Conservation (phyloP, 1,140 invertebrate species). For the Drosophila baimaii region DNA sequence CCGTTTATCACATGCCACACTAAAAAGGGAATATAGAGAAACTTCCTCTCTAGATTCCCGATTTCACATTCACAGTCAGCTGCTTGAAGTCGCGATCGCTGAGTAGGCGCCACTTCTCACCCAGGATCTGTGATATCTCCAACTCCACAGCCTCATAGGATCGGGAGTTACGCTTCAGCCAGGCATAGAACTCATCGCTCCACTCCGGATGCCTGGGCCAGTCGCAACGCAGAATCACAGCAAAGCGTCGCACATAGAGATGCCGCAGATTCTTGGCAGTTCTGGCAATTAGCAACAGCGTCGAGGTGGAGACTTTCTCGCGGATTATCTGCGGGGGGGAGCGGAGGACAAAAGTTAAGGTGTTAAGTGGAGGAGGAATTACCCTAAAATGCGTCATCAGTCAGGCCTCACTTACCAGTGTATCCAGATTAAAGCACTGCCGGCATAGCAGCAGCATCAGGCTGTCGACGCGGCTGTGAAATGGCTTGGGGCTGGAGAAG, state of each 20-base stretch:
- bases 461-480: conserved; percentile 88
- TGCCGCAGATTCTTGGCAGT: conserved; percentile 87
- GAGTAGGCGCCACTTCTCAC: conserved; percentile 89
- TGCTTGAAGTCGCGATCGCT: conserved; percentile 89
- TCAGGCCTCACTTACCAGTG: conserved; percentile 86
- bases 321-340: conserved; percentile 87
- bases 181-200: conserved; percentile 88
- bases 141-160: conserved; percentile 88
- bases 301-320: conserved; percentile 92
- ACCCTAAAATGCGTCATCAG: background rate
- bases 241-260: conserved; percentile 90
- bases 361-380: background rate
- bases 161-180: conserved; percentile 87
- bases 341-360: no score
- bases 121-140: conserved; percentile 89
- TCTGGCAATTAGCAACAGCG: conserved; percentile 89
- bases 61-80: conserved; percentile 72
- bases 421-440: conserved; percentile 87
- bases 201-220: conserved; percentile 89
- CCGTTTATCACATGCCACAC: conserved; percentile 70
- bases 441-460: conserved; percentile 87
- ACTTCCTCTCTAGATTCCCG: conserved; percentile 21
- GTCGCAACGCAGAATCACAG: conserved; percentile 89
- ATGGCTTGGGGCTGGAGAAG: conserved; percentile 86
- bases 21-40: background rate